phyloP scores from a whole-genome alignment of 2,797 vertebrate species.

The Schizopygopsis malacanthus region DNA sequence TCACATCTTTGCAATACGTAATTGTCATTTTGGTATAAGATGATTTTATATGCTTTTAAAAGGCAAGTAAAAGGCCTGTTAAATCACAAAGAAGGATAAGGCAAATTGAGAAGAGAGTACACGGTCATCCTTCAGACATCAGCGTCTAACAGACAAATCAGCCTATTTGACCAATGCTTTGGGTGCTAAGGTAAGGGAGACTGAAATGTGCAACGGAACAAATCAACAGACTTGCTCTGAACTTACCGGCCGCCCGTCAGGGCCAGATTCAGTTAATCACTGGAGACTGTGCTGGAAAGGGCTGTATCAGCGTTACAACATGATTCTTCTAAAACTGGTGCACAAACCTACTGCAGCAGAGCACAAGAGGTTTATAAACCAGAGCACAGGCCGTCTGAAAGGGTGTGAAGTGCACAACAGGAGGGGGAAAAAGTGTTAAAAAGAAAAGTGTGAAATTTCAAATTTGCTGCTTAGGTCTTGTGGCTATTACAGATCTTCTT shows the following conservation, averaged over 20 bases:
- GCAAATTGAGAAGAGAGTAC: background rate
- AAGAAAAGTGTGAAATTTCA: background rate
- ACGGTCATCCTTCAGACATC: background rate
- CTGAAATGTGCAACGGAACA: constrained; percentile 8
- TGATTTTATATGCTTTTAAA: background rate
- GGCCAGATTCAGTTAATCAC: constrained; percentile 40
- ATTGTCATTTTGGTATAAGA: background rate
- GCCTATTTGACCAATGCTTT: background rate
- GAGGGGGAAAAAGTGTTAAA: background rate
- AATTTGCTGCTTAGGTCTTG: background rate
- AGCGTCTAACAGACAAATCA: background rate
- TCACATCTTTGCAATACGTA: background rate
- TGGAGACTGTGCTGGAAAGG: background rate
- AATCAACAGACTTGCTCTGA: constrained; percentile 25
- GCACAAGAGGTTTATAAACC: background rate
- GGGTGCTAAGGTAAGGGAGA: constrained; percentile 12
- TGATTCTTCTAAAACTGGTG: constrained; percentile 21
- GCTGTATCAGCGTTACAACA: constrained; percentile 30
- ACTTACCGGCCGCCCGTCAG: constrained; percentile 21
- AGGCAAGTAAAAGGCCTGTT: background rate
- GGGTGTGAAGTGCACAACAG: background rate
- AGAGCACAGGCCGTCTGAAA: background rate
- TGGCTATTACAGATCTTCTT: background rate
- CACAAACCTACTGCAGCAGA: constrained; percentile 7
- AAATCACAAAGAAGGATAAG: background rate